Base-by-base conservation (phyloP, 1,140 invertebrate species). In the Thaumatotibia leucotreta region DNA sequence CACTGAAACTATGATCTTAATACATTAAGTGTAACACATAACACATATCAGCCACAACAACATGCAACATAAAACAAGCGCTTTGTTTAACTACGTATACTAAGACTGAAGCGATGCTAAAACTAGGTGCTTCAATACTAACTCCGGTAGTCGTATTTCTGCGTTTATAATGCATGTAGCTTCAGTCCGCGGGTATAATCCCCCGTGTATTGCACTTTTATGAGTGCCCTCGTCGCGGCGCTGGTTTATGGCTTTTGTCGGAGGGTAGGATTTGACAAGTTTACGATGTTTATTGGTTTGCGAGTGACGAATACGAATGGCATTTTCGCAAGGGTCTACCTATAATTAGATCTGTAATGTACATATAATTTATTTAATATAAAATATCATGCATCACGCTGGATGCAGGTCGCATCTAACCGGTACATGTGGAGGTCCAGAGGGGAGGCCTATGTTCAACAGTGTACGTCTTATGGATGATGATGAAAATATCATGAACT, bases 171-270 rank as follows among this genome's bases (percentile, higher is more conserved):
- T 45, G 6, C 39, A 1, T 45, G 39, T 45, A 27, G 52, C 4
- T 58, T 58, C 9, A 14, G 10, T n/a, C 2, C 8, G n/a, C 4
- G 11, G 52, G 23, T 23, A 24, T 58, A 58, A 29, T 58, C 52
- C 52, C 52, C 52, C 24, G 52, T 29, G 52, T 58, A 58, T 58
- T 31, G 52, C 52, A 58, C 23, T 31, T 58, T 58, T 58, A 58
- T 58, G 52, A 58, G 39, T 17, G 35, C 35, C 23, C 49, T n/a
- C 52, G 52, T 31, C 52, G 52, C 24, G 29, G 27, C 20, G 11
- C 52, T 27, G 8, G 49, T 24, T 54, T 17, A 20, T 45, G 39
- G 14, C 6, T 45, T 45, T 45, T 45, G 14, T n/a, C 8, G 39
- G 6, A 9, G 39, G 14, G 17, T 17, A 14, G 11, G 35, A 17